phyloP scores from a whole-genome alignment of 2,113 vertebrate species.

The Suncus etruscus region DNA sequence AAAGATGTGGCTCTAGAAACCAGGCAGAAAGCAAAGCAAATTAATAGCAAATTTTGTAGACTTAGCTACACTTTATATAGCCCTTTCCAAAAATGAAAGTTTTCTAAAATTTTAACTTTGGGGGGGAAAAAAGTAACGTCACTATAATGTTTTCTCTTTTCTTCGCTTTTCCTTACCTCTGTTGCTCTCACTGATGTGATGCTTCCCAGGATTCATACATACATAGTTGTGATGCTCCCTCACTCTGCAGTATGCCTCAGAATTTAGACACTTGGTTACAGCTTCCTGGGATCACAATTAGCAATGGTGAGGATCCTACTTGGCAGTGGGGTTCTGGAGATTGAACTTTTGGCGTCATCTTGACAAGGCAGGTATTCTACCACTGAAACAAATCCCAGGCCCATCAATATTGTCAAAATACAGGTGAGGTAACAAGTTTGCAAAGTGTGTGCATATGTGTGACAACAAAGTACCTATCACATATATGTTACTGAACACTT shows the following conservation, averaged over 20 bases:
- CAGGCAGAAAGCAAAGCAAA: slow-evolving; percentile 20
- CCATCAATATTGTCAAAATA: not conserved
- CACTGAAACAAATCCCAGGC: no score
- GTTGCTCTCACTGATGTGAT: no score
- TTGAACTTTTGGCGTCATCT: no score
- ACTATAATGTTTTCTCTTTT: not conserved
- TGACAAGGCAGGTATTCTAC: no score
- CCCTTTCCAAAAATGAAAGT: not conserved
- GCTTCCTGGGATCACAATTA: no score
- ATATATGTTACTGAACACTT: not conserved
- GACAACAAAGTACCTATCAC: not conserved
- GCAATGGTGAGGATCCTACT: no score
- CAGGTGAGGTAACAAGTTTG: not conserved
- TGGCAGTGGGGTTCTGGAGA: no score
- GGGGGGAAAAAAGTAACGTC: not conserved
- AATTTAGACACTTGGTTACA: no score
- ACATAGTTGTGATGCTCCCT: no score
- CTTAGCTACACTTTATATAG: slow-evolving; percentile 20
- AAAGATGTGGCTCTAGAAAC: not conserved
- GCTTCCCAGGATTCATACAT: no score
- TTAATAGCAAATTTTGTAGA: not conserved
- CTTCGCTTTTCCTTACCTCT: no score
- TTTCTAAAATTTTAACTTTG: slow-evolving; percentile 27
- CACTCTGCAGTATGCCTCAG: no score
- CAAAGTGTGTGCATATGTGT: not conserved